A percentile compares a stretch with the other conserved stretches of the same genome.
Evolutionary conservation across 2,113 vertebrate genomes (phyloP).

Genomic region (Odocoileus hemionus): DNA sequence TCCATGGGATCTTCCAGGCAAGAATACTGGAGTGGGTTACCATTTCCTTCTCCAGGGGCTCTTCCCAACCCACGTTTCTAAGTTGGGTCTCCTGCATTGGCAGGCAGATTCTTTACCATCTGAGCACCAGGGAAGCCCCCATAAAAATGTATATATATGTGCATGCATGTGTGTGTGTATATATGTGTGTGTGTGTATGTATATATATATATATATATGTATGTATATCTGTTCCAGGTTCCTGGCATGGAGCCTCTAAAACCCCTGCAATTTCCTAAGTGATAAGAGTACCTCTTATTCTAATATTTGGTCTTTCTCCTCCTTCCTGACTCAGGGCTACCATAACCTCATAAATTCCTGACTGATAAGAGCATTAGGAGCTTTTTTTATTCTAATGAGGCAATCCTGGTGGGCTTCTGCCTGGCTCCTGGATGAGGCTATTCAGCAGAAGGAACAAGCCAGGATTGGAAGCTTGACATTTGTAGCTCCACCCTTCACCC

Average conservation of each 20-base stretch:
- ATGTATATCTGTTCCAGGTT: background rate
- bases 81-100: background rate
- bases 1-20: background rate
- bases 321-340: background rate
- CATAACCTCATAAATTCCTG: background rate
- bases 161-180: rapidly evolving
- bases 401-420: background rate
- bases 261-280: background rate
- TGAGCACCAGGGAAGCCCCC: background rate
- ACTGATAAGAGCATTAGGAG: background rate
- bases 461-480: background rate
- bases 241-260: background rate
- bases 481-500: background rate
- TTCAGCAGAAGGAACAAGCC: background rate
- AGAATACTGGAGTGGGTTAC: background rate
- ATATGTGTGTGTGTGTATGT: rapidly evolving
- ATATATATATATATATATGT: rapidly evolving
- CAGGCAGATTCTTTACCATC: background rate
- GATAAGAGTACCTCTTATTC: background rate
- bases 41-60: background rate
- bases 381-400: background rate
- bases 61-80: background rate
- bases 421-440: background rate
- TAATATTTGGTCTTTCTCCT: background rate
- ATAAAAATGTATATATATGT: background rate